Conservation (phyloP, 2,888 invertebrate genomes). For the Drosophila silvestris region DNA sequence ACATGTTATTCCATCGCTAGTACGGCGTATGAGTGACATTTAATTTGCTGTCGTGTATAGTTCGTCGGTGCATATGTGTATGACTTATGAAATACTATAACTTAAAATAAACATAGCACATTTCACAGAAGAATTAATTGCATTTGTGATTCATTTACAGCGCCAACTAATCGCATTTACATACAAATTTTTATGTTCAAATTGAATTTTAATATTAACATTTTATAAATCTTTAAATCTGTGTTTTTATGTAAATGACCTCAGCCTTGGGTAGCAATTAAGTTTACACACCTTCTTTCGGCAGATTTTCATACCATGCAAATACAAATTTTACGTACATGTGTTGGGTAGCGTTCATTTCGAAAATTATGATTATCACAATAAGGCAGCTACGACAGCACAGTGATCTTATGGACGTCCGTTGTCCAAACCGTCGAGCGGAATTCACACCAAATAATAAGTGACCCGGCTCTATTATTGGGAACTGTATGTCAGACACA, state of each 20-base stretch:
- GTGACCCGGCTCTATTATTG: slow-evolving; percentile 71
- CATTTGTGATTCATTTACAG: not conserved
- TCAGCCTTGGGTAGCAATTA: slow-evolving; percentile 6
- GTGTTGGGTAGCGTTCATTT: too few relatives aligned
- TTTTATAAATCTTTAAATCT: slow-evolving; percentile 1
- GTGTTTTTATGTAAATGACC: slow-evolving; percentile 2
- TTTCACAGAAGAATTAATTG: slow-evolving; percentile 20
- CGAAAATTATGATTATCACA: slow-evolving; percentile 9
- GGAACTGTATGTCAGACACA: slow-evolving; percentile 44
- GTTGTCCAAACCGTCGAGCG: slow-evolving; percentile 42
- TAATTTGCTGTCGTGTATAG: slow-evolving; percentile 64
- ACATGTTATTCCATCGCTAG: slow-evolving; percentile 22
- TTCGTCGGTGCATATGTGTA: slow-evolving; percentile 3
- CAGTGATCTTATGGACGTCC: slow-evolving; percentile 3
- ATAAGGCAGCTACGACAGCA: slow-evolving; percentile 20
- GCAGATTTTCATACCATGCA: not conserved
- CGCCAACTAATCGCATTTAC: slow-evolving; percentile 1
- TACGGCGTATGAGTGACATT: slow-evolving; percentile 79
- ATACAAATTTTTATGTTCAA: not conserved
- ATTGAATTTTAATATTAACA: slow-evolving; percentile 5
- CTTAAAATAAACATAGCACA: slow-evolving; percentile 11
- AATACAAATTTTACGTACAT: too few relatives aligned
- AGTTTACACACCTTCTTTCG: slow-evolving; percentile 8
- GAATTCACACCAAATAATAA: slow-evolving; percentile 78
- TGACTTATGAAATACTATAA: slow-evolving; percentile 6